These are phyloP conservation scores for Acromyrmex echinatior DNA, from an alignment of 1,140 invertebrate species.

Conservation along the genomic window DNA sequence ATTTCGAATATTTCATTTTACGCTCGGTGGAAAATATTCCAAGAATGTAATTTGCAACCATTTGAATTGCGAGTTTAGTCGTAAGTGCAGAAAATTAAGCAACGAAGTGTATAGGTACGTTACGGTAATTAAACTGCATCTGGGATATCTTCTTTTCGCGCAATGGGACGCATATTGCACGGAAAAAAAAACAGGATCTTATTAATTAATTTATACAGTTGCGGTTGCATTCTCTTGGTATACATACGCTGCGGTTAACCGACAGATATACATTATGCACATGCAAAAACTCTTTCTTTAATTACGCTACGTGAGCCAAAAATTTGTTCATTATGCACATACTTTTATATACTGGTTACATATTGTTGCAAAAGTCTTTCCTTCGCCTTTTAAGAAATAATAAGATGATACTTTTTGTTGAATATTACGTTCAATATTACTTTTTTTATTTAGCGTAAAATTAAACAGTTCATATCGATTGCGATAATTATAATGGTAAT, in stretches of 20 bases:
- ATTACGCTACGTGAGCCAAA: slow-evolving; percentile 15
- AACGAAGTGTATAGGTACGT: slow-evolving; percentile 14
- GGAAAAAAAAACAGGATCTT: neutral
- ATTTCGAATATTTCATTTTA: slow-evolving; percentile 40
- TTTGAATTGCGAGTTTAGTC: slow-evolving; percentile 28
- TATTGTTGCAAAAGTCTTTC: neutral
- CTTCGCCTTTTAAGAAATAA: neutral
- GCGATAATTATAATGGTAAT: neutral
- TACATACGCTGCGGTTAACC: neutral
- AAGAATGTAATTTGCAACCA: slow-evolving; percentile 35
- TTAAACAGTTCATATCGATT: neutral
- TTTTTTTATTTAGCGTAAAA: neutral
- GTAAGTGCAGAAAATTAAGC: slow-evolving; percentile 13
- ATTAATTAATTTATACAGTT: slow-evolving; percentile 34
- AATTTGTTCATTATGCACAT: slow-evolving; percentile 7
- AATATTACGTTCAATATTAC: neutral
- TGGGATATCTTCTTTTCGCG: slow-evolving; percentile 29
- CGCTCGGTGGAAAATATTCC: slow-evolving; percentile 6
- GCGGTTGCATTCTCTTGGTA: neutral
- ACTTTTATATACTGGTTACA: neutral
- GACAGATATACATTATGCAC: neutral
- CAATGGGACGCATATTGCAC: neutral
- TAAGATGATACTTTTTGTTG: neutral
- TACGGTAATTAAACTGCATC: slow-evolving; percentile 33
- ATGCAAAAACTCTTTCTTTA: slow-evolving; percentile 15